Evolutionary conservation across 2,888 invertebrate genomes (phyloP).

Genomic region (Sphaerophoria rueppellii): DNA sequence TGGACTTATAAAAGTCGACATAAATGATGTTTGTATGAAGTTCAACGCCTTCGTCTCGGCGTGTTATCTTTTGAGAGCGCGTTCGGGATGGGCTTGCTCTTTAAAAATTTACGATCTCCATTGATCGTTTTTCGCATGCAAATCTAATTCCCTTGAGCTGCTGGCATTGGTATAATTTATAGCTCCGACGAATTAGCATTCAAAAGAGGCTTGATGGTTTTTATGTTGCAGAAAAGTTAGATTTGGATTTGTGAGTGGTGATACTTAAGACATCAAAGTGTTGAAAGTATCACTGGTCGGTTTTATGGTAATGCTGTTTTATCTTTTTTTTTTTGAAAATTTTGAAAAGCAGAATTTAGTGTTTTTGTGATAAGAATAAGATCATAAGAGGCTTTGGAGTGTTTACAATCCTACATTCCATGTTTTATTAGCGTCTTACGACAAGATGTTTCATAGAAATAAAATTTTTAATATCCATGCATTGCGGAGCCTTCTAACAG

Average conservation of each 20-base stretch:
- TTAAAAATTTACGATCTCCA: conserved; percentile 56
- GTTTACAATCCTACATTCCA: too few species aligned
- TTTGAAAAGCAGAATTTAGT: too few species aligned
- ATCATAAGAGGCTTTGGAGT: too few species aligned
- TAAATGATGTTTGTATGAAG: conserved; percentile 44
- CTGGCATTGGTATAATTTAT: conserved; percentile 36
- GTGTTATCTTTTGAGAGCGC: background rate
- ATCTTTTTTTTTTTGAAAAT: too few species aligned
- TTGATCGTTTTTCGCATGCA: conserved; percentile 49
- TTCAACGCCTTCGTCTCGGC: background rate
- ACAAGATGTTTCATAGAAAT: too few species aligned
- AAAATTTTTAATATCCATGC: too few species aligned
- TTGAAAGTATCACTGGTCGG: conserved; percentile 11
- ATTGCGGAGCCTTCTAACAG: too few species aligned
- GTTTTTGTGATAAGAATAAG: too few species aligned
- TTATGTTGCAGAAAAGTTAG: background rate
- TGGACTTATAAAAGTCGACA: conserved; percentile 54
- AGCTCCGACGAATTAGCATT: conserved; percentile 42
- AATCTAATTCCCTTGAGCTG: conserved; percentile 10
- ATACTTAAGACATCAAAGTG: conserved; percentile 16
- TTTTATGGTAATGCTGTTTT: background rate
- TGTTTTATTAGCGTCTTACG: too few species aligned
- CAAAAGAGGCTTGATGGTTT: conserved; percentile 29
- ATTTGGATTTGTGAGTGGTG: background rate
- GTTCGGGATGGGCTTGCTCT: background rate